Conservation (phyloP, 2,888 invertebrate species). For the Orthosia gothica region DNA sequence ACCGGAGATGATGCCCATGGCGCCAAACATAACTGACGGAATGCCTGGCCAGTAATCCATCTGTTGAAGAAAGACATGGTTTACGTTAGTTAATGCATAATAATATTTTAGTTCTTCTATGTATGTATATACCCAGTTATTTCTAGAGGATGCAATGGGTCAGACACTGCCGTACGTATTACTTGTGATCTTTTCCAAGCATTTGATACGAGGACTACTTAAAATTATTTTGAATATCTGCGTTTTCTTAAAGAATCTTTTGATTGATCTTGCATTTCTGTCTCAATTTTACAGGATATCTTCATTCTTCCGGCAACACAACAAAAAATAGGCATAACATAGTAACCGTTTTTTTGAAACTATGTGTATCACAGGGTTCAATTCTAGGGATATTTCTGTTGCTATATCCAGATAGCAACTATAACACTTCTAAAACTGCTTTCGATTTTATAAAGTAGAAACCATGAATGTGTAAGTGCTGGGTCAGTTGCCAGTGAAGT, state of each 20-base stretch:
- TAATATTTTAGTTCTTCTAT: not conserved
- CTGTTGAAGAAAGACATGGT: slow-evolving; percentile 66
- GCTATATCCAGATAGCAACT: not conserved
- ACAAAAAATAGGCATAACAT: not conserved
- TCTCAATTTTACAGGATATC: too few species aligned
- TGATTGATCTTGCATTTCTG: too few species aligned
- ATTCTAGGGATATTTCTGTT: not conserved
- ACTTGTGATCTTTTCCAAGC: not conserved
- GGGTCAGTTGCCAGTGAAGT: not conserved
- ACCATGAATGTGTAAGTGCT: not conserved
- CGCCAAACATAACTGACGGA: slow-evolving; percentile 91
- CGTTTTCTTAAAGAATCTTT: too few species aligned
- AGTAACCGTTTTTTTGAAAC: not conserved
- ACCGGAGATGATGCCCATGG: slow-evolving; percentile 89
- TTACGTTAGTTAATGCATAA: not conserved
- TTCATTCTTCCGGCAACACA: not conserved
- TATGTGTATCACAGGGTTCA: not conserved
- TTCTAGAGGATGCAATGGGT: too few species aligned
- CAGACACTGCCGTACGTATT: too few species aligned
- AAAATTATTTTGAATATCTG: not conserved
- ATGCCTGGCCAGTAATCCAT: slow-evolving; percentile 81
- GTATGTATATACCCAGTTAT: not conserved
- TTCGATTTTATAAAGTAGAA: too few species aligned
- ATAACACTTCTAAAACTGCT: not conserved
- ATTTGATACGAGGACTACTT: not conserved